These are phyloP conservation scores for Bos taurus DNA, from an alignment of 2,113 vertebrate genomes.

Conservation along the genomic window DNA sequence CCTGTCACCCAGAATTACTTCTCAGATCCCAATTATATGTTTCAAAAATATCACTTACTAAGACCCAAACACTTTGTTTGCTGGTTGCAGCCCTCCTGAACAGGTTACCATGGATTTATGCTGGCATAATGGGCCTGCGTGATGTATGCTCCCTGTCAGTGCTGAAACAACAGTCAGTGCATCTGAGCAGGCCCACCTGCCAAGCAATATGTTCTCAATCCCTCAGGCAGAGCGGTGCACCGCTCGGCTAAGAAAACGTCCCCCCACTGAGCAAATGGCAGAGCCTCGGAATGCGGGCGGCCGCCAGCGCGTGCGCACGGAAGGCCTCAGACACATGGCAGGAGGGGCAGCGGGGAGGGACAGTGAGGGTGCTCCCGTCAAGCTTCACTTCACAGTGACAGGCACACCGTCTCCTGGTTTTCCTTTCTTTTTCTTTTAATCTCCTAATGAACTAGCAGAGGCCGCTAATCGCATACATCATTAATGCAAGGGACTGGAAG, in stretches of 20 bases:
- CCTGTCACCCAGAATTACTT: slow-evolving; percentile 84
- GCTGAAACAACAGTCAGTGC: slow-evolving; percentile 91
- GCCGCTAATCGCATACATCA: slow-evolving; percentile 60
- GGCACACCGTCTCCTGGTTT: not conserved
- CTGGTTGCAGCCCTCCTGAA: slow-evolving; percentile 80
- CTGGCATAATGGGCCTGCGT: slow-evolving; percentile 82
- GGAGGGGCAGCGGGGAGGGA: not conserved
- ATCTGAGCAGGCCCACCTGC: slow-evolving; percentile 85
- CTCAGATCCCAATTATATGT: slow-evolving; percentile 82
- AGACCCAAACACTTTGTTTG: slow-evolving; percentile 77
- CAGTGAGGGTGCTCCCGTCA: slow-evolving; percentile 12
- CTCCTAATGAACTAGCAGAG: slow-evolving; percentile 6
- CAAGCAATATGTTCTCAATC: slow-evolving; percentile 84
- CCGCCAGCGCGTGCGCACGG: not conserved
- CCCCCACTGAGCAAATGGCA: slow-evolving; percentile 82
- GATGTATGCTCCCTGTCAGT: slow-evolving; percentile 93
- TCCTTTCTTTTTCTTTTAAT: not conserved
- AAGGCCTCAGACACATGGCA: not conserved
- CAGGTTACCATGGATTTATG: slow-evolving; percentile 80
- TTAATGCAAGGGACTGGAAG: slow-evolving; percentile 63
- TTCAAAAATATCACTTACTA: slow-evolving; percentile 80
- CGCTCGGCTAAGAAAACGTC: slow-evolving; percentile 78
- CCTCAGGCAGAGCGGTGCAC: slow-evolving; percentile 78
- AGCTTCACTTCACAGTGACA: slow-evolving; percentile 45
- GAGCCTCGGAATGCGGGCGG: slow-evolving; percentile 43